Base-by-base conservation (phyloP, 1,140 invertebrate genomes). In the Pygmarrhopalites habei region DNA sequence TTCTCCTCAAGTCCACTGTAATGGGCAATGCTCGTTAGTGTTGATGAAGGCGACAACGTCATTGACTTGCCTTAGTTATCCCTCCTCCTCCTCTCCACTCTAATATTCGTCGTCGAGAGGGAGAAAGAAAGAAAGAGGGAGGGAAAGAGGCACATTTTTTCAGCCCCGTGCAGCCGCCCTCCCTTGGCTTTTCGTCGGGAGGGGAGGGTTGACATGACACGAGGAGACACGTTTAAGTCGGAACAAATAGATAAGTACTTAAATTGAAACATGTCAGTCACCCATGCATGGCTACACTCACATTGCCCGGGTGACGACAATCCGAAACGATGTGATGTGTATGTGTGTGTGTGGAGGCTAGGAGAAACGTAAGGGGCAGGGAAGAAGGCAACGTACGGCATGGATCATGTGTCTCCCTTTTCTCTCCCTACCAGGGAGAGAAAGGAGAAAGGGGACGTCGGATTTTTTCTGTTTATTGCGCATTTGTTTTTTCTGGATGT, bases 21-120 rank as follows among this genome's bases (percentile, higher is more conserved):
- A 56, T 58, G 55, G 46, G 44, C 43, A 58, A 58, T 32, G 55
- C 53, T 64, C 55, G 62, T 64, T 58, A 64, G 56, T 52, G 55
- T 52, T 43, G 60, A 32, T 49, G 29, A 60, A 32, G 35, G 53
- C 35, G 53, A 56, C 53, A 56, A 35, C 17, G 29, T 56, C 30
- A 56, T 39, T 41, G 53, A 56, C 53, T 56, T 56, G 10, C 53
- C 15, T 39, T 53, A n/a, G n/a, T 53, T 35, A 35, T 35, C 32
- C 32, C 5, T 7, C 32, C 32, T 15, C 32, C 23, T 4, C 7
- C 44, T 47, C 23, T 10, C 44, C 7, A n/a, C 44, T 47, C 44
- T n/a, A 25, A 25, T 7, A 7, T 5, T 35, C 4, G 44, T 47
- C 23, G 7, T 7, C 23, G n/a, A 47, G 5, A 10, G 44, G 23